These are phyloP conservation scores for Thaumatotibia leucotreta DNA, from an alignment of 1,140 invertebrate species.

Conservation along the genomic window DNA sequence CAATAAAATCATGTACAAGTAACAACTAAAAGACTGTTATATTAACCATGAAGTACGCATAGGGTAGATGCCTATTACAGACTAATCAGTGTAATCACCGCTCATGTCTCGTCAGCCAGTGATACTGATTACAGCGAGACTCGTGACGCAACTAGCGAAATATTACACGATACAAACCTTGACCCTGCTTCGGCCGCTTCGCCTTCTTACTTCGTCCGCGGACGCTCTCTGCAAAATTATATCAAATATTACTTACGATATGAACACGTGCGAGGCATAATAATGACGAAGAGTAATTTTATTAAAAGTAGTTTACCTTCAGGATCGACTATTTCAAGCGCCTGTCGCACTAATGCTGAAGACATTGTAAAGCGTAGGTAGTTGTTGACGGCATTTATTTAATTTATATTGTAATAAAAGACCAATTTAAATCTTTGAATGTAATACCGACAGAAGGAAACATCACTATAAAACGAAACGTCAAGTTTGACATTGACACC, in stretches of 20 bases:
- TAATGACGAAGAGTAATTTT: not conserved
- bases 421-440: conserved; percentile 29
- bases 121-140: not conserved
- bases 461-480: not conserved
- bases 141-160: conserved; percentile 1
- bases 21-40: not conserved
- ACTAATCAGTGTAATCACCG: not conserved
- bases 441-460: not conserved
- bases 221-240: conserved; percentile 23
- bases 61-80: not conserved
- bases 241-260: conserved; percentile 3
- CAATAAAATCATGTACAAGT: too few relatives aligned
- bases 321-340: conserved; percentile 68
- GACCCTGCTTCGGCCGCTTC: conserved; percentile 16
- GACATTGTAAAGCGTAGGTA: conserved; percentile 59
- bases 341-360: conserved; percentile 69
- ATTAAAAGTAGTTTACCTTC: conserved; percentile 39
- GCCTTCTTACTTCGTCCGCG: conserved; percentile 20
- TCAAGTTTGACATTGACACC: conserved; percentile 2
- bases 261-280: conserved; percentile 17
- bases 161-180: conserved; percentile 7
- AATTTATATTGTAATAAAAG: conserved; percentile 22
- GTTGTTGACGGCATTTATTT: conserved; percentile 44
- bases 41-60: not conserved
- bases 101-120: not conserved